A percentile compares a stretch with the other conserved stretches of the same genome.
phyloP scores from a whole-genome alignment of 2,888 invertebrate species.

The Tetheella fluctuosa region DNA sequence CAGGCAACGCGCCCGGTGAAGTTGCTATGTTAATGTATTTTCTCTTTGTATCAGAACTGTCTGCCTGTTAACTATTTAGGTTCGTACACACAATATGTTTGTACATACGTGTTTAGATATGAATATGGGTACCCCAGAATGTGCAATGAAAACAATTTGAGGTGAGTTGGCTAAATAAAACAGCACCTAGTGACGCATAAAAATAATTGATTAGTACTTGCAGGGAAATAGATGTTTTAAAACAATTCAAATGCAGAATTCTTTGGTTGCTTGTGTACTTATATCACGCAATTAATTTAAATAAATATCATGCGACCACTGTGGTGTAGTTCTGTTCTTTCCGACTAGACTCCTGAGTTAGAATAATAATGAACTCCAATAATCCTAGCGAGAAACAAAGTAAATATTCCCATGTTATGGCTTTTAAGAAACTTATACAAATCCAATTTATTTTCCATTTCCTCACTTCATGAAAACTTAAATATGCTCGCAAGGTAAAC shows the following conservation, averaged over 20 bases:
- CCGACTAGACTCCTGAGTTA: constrained; percentile 45
- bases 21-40: constrained; percentile 81
- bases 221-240: neutral
- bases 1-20: constrained; percentile 48
- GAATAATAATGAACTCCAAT: constrained; percentile 58
- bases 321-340: constrained; percentile 31
- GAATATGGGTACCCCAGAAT: neutral
- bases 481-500: constrained; percentile 82
- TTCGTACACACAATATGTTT: constrained; percentile 42
- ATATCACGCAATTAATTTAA: constrained; percentile 28
- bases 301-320: constrained; percentile 19
- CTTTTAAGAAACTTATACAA: constrained; percentile 80
- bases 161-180: too few relatives aligned
- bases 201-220: too few relatives aligned
- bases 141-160: neutral
- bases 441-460: constrained; percentile 84
- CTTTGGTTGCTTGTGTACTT: neutral
- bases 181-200: too few relatives aligned
- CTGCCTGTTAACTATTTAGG: constrained; percentile 57
- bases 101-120: too few relatives aligned
- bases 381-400: constrained; percentile 66
- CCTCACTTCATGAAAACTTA: constrained; percentile 83
- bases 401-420: constrained; percentile 66
- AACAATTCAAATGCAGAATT: neutral
- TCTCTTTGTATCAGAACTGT: constrained; percentile 75